Evolutionary conservation across 2,888 invertebrate genomes (phyloP).

Genomic region (Galeopsomyia nigrocyanea): DNA sequence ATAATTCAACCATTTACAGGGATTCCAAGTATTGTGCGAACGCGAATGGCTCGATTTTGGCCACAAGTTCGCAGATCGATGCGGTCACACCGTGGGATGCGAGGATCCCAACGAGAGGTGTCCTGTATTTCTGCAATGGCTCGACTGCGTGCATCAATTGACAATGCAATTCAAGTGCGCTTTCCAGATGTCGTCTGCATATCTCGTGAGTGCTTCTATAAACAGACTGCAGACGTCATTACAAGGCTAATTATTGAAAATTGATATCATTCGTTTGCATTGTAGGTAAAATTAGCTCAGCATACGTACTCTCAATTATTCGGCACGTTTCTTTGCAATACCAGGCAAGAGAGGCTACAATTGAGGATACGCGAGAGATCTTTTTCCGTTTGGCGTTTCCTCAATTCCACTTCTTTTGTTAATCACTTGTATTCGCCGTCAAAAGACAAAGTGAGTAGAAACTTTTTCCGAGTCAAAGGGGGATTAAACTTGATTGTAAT

Average conservation of each 20-base stretch:
- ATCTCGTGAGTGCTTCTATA: slow-evolving; percentile 79
- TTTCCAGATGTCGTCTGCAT: slow-evolving; percentile 96
- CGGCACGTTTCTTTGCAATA: slow-evolving; percentile 96
- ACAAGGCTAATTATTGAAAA: neutral
- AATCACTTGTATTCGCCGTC: slow-evolving; percentile 85
- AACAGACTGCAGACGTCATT: neutral
- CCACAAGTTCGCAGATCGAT: slow-evolving; percentile 97
- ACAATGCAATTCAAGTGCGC: slow-evolving; percentile 89
- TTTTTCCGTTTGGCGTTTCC: slow-evolving; percentile 91
- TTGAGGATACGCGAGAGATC: slow-evolving; percentile 77
- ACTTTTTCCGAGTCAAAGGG: neutral
- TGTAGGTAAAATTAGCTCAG: slow-evolving; percentile 92
- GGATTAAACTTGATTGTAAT: neutral
- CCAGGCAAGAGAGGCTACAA: slow-evolving; percentile 79
- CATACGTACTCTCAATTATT: slow-evolving; percentile 97
- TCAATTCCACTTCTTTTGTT: slow-evolving; percentile 82
- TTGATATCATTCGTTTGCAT: slow-evolving; percentile 22
- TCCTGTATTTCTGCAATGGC: slow-evolving; percentile 98
- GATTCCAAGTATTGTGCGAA: slow-evolving; percentile 93
- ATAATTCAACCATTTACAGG: slow-evolving; percentile 71
- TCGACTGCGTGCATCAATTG: slow-evolving; percentile 96
- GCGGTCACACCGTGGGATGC: slow-evolving; percentile 84
- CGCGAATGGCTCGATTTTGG: slow-evolving; percentile 98
- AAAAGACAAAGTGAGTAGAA: slow-evolving; percentile 70
- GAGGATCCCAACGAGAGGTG: slow-evolving; percentile 96